Evolutionary conservation across 2,888 invertebrate genomes (phyloP).

Genomic region (Coenonympha arcania): DNA sequence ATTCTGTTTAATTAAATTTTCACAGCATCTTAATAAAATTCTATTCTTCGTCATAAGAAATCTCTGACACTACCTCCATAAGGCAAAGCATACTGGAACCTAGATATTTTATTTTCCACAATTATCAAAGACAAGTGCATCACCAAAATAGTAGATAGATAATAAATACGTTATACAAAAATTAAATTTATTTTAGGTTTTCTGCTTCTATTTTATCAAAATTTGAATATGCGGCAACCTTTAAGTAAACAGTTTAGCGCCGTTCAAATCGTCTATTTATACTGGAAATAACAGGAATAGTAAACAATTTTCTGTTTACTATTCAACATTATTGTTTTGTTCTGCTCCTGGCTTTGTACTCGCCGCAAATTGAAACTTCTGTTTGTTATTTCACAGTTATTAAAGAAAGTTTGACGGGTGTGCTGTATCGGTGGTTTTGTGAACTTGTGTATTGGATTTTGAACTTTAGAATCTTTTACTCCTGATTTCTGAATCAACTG

Average conservation of each 20-base stretch:
- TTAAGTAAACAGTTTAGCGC: constrained; percentile 23
- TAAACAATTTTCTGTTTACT: constrained; percentile 51
- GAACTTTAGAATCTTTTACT: background rate
- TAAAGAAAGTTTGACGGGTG: constrained; percentile 16
- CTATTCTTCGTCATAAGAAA: too few relatives aligned
- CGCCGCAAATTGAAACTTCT: constrained; percentile 25
- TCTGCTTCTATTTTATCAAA: background rate
- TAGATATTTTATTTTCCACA: too few relatives aligned
- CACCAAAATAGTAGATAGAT: too few relatives aligned
- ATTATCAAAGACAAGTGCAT: too few relatives aligned
- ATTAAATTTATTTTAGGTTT: background rate
- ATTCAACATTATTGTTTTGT: constrained; percentile 32
- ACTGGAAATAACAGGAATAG: constrained; percentile 41
- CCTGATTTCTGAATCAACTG: background rate
- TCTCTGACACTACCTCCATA: too few relatives aligned
- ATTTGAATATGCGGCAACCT: background rate
- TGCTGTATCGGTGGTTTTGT: background rate
- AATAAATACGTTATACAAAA: too few relatives aligned
- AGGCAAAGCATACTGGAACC: too few relatives aligned
- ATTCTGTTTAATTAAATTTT: too few relatives aligned
- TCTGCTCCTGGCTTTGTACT: constrained; percentile 26
- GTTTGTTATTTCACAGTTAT: constrained; percentile 19
- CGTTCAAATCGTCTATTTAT: constrained; percentile 24
- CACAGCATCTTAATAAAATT: too few relatives aligned
- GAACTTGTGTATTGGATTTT: constrained; percentile 1